These are phyloP conservation scores for Montipora foliosa DNA, from an alignment of 64 coral and sea anemone species.

Conservation along the genomic window DNA sequence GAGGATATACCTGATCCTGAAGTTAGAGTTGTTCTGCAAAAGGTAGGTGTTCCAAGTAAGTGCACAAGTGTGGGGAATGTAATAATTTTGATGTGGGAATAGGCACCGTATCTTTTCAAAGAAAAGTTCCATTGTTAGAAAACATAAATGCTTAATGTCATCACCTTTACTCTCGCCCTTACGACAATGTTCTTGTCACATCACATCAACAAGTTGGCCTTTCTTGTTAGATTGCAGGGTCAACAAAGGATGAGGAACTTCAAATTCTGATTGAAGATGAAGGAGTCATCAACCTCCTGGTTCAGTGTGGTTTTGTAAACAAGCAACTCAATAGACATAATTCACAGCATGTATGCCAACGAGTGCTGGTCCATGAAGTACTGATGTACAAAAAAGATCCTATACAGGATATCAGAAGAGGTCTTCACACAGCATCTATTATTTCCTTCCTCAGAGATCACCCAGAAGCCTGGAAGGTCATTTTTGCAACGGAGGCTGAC, in stretches of 20 bases:
- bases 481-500: too few species aligned
- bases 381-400: constrained; percentile 5
- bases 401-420: constrained; percentile 2
- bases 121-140: too few species aligned
- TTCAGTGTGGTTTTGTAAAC: constrained; percentile 18
- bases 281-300: neutral
- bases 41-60: constrained; percentile 1
- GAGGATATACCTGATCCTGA: constrained; percentile 18
- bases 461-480: too few species aligned
- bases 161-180: neutral
- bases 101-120: neutral
- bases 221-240: neutral
- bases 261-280: neutral
- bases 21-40: constrained; percentile 15
- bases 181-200: neutral
- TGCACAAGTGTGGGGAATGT: neutral
- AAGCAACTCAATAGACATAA: neutral
- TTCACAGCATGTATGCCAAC: too few species aligned
- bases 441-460: neutral
- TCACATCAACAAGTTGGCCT: neutral
- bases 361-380: too few species aligned
- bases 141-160: neutral
- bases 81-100: too few species aligned
- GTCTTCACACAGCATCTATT: constrained; percentile 1
- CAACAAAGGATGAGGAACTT: constrained; percentile 8